Evolutionary conservation across 2,888 invertebrate genomes (phyloP), one percentile per base, ranked within the genome.

Genomic region (Spialia ferax): DNA sequence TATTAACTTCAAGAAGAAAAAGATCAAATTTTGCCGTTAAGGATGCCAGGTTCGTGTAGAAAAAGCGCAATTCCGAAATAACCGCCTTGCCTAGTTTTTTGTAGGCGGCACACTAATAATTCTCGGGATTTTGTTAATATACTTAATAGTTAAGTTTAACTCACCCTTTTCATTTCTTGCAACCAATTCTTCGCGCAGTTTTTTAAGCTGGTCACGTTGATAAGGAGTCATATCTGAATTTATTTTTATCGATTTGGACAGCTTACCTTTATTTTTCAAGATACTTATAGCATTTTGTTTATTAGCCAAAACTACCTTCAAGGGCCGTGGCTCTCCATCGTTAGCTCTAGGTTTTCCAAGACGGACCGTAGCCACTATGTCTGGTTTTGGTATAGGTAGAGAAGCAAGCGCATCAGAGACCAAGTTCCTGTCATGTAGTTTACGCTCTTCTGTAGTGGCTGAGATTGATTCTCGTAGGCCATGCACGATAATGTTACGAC

Each of bases 41-140:
- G 63, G 63, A 63, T 42, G 63, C 63, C 63, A 63, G 26, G 38
- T 63, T 63, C 23, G 63, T 63, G 38, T 63, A 63, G 8, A 63
- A 63, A 23, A 63, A 38, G 15, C 35, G 32, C 38, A 63, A 23
- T 23, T 63, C 54, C 11, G 50, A 26, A 55, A 55, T 26, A 55
- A 42, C 38, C 15, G 38, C 38, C 15, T n/a, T 42, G n/a, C 38
- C 38, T 42, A 42, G 38, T 42, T 42, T 42, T 42, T 42, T 42
- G 38, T 5, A 15, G 38, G 38, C 29, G 38, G 15, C 4, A 7
- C 38, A 42, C 38, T 42, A 15, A 42, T 42, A 5, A 42, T 42
- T 42, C 38, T 42, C 38, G 38, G 55, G 55, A 29, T n/a, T 26
- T 26, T 26, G 8, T 55, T 55, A 15, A 55, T n/a, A 29, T 55